These are phyloP conservation scores for Pseudomyrmex flavicornis DNA, from an alignment of 1,140 invertebrate genomes.

Conservation along the genomic window DNA sequence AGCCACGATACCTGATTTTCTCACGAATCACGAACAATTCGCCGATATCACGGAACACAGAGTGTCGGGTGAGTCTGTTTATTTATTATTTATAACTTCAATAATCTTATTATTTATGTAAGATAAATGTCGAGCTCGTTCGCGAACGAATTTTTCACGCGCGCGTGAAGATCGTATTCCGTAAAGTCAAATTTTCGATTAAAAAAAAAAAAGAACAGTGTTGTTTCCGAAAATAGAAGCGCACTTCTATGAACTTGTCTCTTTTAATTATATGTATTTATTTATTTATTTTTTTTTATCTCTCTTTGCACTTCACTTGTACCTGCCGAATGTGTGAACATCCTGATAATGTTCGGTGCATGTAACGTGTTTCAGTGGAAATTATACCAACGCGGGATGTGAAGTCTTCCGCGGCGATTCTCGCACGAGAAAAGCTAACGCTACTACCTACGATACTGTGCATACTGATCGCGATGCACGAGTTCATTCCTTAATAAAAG, in stretches of 20 bases:
- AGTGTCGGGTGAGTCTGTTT: conserved; percentile 86
- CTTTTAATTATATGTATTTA: too few species aligned
- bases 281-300: too few species aligned
- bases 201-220: neutral
- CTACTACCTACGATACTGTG: conserved; percentile 72
- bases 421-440: conserved; percentile 75
- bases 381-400: conserved; percentile 76
- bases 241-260: too few species aligned
- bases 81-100: neutral
- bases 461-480: conserved; percentile 78
- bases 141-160: neutral
- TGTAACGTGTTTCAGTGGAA: conserved; percentile 77
- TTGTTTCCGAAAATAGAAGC: conserved; percentile 1
- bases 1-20: conserved; percentile 90
- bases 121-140: conserved; percentile 1
- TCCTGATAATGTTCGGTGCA: neutral
- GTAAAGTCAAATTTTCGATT: neutral
- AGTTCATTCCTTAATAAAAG: conserved; percentile 82
- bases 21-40: conserved; percentile 87
- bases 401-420: conserved; percentile 76
- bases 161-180: neutral
- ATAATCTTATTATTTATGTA: neutral
- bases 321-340: neutral
- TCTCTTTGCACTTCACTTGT: too few species aligned
- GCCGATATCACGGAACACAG: conserved; percentile 89